Conservation (phyloP, 2,888 invertebrate species). For the Ichneumoninae sp. region DNA sequence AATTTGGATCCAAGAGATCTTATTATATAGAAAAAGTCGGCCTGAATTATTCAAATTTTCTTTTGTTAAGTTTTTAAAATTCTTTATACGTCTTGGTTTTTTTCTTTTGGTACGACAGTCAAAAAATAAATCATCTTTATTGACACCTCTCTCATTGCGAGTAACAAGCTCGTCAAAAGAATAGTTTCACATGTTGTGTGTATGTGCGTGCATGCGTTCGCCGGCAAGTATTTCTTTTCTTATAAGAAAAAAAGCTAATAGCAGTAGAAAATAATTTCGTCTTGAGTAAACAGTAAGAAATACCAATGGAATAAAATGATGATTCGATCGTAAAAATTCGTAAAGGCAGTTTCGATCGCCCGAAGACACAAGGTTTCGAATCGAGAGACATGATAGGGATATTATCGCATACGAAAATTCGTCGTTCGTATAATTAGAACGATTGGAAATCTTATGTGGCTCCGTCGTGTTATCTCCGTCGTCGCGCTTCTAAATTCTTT, state of each 20-base stretch:
- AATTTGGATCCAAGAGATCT: slow-evolving; percentile 7
- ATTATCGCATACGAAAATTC: slow-evolving; percentile 49
- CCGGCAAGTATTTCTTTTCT: no score
- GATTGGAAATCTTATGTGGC: slow-evolving; percentile 7
- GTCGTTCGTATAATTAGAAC: slow-evolving; percentile 23
- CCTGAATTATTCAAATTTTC: slow-evolving; percentile 25
- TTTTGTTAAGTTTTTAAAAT: neutral
- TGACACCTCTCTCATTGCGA: slow-evolving; percentile 17
- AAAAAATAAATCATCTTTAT: slow-evolving; percentile 43
- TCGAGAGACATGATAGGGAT: slow-evolving; percentile 36
- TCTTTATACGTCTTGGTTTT: neutral
- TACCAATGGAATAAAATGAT: slow-evolving; percentile 40
- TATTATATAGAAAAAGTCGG: slow-evolving; percentile 14
- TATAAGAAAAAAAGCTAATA: neutral
- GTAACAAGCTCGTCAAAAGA: slow-evolving; percentile 29
- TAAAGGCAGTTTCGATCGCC: slow-evolving; percentile 63
- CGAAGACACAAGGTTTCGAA: slow-evolving; percentile 49
- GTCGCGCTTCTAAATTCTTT: slow-evolving; percentile 31
- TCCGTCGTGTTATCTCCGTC: slow-evolving; percentile 1
- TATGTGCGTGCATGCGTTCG: neutral
- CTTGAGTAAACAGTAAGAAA: neutral
- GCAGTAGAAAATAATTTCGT: slow-evolving; percentile 1
- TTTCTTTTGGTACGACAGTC: slow-evolving; percentile 11
- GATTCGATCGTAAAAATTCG: slow-evolving; percentile 47
- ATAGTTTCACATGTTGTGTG: slow-evolving; percentile 14